Evolutionary conservation across 2,113 vertebrate genomes (phyloP).

Genomic region (Oncorhynchus gorbuscha): DNA sequence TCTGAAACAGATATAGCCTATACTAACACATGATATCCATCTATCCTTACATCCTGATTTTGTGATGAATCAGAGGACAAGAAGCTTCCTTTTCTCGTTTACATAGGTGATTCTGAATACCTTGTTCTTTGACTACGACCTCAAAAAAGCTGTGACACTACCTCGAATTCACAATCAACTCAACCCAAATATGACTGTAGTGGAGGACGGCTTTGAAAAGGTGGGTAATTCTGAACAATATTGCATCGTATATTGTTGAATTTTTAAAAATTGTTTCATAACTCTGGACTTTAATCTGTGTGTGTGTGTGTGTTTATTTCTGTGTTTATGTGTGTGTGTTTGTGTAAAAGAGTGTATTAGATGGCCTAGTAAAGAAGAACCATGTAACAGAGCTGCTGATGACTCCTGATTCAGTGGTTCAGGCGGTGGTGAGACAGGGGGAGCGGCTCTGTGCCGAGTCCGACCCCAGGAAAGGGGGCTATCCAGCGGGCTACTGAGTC

Average conservation of each 20-base stretch:
- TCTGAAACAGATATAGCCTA: too few relatives aligned
- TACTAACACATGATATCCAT: not conserved
- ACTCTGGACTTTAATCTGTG: too few relatives aligned
- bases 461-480: constrained; percentile 74
- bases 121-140: constrained; percentile 89
- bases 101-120: constrained; percentile 86
- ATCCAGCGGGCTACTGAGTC: constrained; percentile 76
- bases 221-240: constrained; percentile 37
- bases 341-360: constrained; percentile 63
- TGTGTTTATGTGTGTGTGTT: not conserved
- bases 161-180: constrained; percentile 90
- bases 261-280: accelerated
- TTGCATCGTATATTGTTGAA: too few relatives aligned
- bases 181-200: constrained; percentile 78
- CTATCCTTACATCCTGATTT: not conserved
- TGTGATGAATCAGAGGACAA: not conserved
- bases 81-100: not conserved
- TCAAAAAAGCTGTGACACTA: constrained; percentile 82
- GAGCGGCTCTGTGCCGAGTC: constrained; percentile 53
- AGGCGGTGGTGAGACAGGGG: constrained; percentile 68
- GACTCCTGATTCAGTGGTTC: constrained; percentile 68
- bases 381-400: constrained; percentile 64
- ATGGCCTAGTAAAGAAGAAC: constrained; percentile 74
- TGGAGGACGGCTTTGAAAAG: constrained; percentile 78
- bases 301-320: too few relatives aligned